A percentile compares a stretch with the other conserved stretches of the same genome.
These are phyloP conservation scores for Setophaga petechia DNA, from an alignment of 2,113 vertebrate genomes.

Conservation along the genomic window DNA sequence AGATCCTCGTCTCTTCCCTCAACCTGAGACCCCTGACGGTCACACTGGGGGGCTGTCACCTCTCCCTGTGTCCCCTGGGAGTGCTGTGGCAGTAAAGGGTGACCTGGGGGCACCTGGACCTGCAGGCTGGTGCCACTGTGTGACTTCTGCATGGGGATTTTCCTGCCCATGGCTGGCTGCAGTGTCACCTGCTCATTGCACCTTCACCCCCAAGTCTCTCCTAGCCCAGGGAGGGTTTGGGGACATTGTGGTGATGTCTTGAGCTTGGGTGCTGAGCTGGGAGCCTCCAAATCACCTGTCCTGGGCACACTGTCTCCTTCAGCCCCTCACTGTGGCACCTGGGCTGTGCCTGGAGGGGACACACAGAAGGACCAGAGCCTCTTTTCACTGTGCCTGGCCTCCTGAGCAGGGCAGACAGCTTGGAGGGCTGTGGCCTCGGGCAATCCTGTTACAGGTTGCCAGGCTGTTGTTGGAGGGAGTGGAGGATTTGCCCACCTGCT, in stretches of 20 bases:
- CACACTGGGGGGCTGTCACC: neutral
- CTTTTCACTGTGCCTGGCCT: neutral
- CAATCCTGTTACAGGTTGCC: neutral
- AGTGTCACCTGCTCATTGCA: neutral
- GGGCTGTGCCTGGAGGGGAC: neutral
- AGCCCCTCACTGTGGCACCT: neutral
- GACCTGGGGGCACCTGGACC: neutral
- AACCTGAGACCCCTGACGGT: too few relatives aligned
- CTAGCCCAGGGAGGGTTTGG: neutral
- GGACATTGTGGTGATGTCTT: neutral
- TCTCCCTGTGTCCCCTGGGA: neutral
- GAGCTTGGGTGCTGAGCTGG: neutral
- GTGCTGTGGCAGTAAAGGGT: neutral
- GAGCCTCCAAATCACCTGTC: neutral
- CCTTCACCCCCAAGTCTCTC: too few relatives aligned
- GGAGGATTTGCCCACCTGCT: neutral
- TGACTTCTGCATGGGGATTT: neutral
- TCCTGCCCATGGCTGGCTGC: neutral
- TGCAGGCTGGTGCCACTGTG: fast-evolving
- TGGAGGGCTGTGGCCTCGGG: neutral
- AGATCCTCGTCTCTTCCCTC: too few relatives aligned
- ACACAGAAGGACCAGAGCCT: fast-evolving
- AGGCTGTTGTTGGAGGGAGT: neutral
- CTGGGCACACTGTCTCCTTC: fast-evolving
- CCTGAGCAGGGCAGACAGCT: neutral